Evolutionary conservation across 2,888 invertebrate species (phyloP).

Genomic region (Agrilus mali): DNA sequence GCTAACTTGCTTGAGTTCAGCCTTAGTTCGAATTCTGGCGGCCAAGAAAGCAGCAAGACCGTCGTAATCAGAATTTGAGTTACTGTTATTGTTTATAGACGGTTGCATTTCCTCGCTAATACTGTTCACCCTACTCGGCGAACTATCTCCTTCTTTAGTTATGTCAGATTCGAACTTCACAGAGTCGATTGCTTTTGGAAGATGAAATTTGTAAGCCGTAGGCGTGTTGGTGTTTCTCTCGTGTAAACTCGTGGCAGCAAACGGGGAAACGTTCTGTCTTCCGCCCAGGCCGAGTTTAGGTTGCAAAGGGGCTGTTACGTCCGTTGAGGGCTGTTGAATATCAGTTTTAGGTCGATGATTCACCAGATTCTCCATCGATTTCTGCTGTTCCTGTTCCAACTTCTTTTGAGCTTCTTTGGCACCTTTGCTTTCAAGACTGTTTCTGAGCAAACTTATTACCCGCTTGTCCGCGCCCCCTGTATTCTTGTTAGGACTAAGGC

Average conservation of each 20-base stretch:
- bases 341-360: slow-evolving; percentile 21
- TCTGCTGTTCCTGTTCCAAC: slow-evolving; percentile 29
- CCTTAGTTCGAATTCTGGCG: slow-evolving; percentile 74
- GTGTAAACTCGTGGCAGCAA: slow-evolving; percentile 39
- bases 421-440: slow-evolving; percentile 55
- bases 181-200: slow-evolving; percentile 57
- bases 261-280: slow-evolving; percentile 41
- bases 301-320: slow-evolving; percentile 32
- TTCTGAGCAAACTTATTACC: slow-evolving; percentile 57
- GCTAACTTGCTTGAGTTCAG: slow-evolving; percentile 55
- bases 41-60: slow-evolving; percentile 49
- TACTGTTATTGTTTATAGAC: slow-evolving; percentile 19
- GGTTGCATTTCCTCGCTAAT: slow-evolving; percentile 16
- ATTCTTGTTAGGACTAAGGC: slow-evolving; percentile 16
- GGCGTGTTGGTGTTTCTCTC: slow-evolving; percentile 37
- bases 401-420: slow-evolving; percentile 41
- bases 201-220: slow-evolving; percentile 47
- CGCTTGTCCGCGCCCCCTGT: slow-evolving; percentile 52
- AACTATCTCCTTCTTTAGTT: slow-evolving; percentile 12
- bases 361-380: slow-evolving; percentile 12
- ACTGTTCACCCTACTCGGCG: slow-evolving; percentile 9
- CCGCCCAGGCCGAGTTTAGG: slow-evolving; percentile 34
- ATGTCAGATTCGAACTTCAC: slow-evolving; percentile 41
- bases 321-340: slow-evolving; percentile 31
- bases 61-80: slow-evolving; percentile 32